These are phyloP conservation scores for Lycorma delicatula DNA, from an alignment of 1,140 invertebrate genomes.

Conservation along the genomic window DNA sequence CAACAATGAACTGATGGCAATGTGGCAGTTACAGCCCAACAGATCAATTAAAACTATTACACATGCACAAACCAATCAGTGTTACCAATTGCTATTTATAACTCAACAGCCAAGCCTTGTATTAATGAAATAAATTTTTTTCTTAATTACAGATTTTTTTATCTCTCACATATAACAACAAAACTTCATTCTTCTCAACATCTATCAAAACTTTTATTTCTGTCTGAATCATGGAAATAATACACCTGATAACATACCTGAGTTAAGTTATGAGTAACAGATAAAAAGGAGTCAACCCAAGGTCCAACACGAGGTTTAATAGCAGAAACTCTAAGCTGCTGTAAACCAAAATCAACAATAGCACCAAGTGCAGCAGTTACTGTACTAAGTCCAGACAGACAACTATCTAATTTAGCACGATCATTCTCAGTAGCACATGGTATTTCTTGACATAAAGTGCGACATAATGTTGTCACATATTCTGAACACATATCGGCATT, in stretches of 20 bases:
- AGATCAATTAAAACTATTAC: no score
- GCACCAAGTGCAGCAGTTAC: conserved; percentile 66
- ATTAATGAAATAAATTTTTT: no score
- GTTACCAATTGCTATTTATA: no score
- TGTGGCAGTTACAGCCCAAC: no score
- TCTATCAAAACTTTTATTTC: no score
- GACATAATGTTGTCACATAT: conserved; percentile 73
- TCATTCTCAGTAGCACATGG: conserved; percentile 53
- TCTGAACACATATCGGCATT: conserved; percentile 89
- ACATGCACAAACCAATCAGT: no score
- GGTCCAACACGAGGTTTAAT: conserved; percentile 81
- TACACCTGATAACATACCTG: conserved; percentile 49
- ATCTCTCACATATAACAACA: no score
- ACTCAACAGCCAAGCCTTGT: no score
- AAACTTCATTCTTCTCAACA: no score
- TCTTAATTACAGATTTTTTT: no score
- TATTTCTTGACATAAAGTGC: conserved; percentile 63
- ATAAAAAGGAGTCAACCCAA: conserved; percentile 74
- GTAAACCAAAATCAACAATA: conserved; percentile 75
- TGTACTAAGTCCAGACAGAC: conserved; percentile 63
- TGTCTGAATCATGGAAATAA: neutral
- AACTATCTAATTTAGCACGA: conserved; percentile 63
- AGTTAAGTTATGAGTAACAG: conserved; percentile 67
- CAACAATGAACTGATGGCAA: no score
- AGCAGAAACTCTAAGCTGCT: conserved; percentile 69